These are phyloP conservation scores for Latrodectus elegans DNA, from an alignment of 2,888 invertebrate genomes.

Conservation along the genomic window DNA sequence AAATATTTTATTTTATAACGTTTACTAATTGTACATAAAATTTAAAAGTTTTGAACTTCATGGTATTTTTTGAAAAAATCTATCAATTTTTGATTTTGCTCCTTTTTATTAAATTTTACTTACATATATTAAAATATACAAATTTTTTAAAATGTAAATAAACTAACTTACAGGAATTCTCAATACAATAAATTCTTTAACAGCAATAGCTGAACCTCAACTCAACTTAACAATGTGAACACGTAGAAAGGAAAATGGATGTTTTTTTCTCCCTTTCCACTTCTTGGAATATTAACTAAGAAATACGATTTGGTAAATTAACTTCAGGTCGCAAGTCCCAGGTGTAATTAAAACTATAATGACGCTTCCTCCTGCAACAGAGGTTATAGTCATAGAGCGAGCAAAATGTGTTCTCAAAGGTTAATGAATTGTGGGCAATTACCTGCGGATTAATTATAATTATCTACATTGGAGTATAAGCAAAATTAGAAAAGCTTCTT, in stretches of 20 bases:
- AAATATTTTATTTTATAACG: too few relatives aligned
- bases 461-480: constrained; percentile 56
- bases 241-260: not conserved
- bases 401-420: constrained; percentile 51
- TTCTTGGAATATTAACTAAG: constrained; percentile 45
- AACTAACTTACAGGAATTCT: not conserved
- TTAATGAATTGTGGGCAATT: constrained; percentile 68
- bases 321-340: constrained; percentile 40
- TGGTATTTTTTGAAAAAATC: too few relatives aligned
- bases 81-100: too few relatives aligned
- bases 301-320: constrained; percentile 65
- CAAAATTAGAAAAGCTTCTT: constrained; percentile 33
- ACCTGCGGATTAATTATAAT: constrained; percentile 67
- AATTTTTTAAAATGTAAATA: not conserved
- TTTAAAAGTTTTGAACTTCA: too few relatives aligned
- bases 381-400: constrained; percentile 25
- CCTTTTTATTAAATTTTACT: too few relatives aligned
- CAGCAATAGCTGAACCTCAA: too few relatives aligned
- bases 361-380: constrained; percentile 36
- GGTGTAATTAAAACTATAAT: constrained; percentile 68
- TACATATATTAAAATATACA: not conserved
- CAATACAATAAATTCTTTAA: not conserved
- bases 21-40: too few relatives aligned
- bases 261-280: not conserved
- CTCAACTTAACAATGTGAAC: not conserved